Conservation (phyloP, 2,797 vertebrate species). For the Gobionotothen gibberifrons region DNA sequence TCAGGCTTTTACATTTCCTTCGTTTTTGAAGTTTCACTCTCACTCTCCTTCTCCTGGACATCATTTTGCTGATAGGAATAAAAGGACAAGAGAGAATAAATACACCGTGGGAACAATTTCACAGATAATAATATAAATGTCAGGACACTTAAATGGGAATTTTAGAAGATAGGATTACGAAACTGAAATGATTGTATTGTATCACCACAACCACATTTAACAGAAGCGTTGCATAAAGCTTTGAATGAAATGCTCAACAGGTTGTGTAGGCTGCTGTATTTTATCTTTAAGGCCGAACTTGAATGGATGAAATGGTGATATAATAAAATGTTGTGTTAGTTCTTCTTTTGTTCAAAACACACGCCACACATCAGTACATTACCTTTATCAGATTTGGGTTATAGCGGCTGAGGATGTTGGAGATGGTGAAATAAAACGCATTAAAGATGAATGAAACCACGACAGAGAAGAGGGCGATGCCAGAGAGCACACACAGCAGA, state of each 20-base stretch:
- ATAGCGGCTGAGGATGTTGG: slow-evolving; percentile 37
- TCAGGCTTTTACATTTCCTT: slow-evolving; percentile 14
- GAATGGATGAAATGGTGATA: not conserved
- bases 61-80: slow-evolving; percentile 8
- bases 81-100: slow-evolving; percentile 19
- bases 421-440: slow-evolving; percentile 35
- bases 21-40: slow-evolving; percentile 11
- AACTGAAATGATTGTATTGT: not conserved
- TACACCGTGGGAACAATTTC: not conserved
- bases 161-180: not conserved
- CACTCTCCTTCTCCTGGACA: not conserved
- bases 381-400: slow-evolving; percentile 44
- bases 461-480: slow-evolving; percentile 67
- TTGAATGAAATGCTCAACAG: not conserved
- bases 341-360: not conserved
- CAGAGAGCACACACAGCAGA: slow-evolving; percentile 66
- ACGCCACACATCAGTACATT: slow-evolving; percentile 1
- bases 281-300: not conserved
- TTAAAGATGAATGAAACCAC: slow-evolving; percentile 50
- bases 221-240: not conserved
- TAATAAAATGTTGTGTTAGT: not conserved
- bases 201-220: not conserved
- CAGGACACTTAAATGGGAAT: too few species aligned
- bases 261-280: too few species aligned
- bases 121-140: not conserved